Evolutionary conservation across 2,888 invertebrate genomes (phyloP).

Genomic region (Holacanthella duospinosa): DNA sequence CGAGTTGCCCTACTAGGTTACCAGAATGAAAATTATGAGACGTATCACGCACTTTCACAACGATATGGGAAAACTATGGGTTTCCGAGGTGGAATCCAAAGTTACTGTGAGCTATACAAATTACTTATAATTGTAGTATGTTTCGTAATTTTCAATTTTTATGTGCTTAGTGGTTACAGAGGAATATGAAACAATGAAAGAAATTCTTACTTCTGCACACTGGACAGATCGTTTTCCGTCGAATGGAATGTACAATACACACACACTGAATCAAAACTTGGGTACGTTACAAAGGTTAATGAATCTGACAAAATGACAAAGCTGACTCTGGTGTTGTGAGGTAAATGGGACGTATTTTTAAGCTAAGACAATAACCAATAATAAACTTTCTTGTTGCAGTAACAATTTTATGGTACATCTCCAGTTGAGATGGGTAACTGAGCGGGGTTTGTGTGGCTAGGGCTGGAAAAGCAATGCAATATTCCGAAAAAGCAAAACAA

Average conservation of each 20-base stretch:
- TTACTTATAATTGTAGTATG: neutral
- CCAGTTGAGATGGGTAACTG: too few species aligned
- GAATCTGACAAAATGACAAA: too few species aligned
- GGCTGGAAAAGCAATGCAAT: too few species aligned
- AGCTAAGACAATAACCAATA: too few species aligned
- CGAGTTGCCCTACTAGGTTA: neutral
- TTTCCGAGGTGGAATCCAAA: neutral
- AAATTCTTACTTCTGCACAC: neutral
- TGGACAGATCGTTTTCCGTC: neutral
- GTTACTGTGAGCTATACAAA: neutral
- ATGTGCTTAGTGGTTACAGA: neutral
- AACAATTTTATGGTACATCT: too few species aligned
- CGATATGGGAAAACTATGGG: neutral
- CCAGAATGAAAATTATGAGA: neutral
- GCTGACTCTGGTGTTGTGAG: too few species aligned
- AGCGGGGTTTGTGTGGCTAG: too few species aligned
- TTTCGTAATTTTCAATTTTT: too few species aligned
- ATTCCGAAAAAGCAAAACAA: too few species aligned
- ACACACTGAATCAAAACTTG: neutral
- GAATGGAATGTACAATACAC: neutral
- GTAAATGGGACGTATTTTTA: too few species aligned
- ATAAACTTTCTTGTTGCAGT: too few species aligned
- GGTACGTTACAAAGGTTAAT: too few species aligned
- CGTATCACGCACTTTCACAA: neutral
- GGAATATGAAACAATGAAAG: neutral